Evolutionary conservation across 2,113 vertebrate species (phyloP), one percentile per base, ranked within the genome.

Genomic region (Lipotes vexillifer): DNA sequence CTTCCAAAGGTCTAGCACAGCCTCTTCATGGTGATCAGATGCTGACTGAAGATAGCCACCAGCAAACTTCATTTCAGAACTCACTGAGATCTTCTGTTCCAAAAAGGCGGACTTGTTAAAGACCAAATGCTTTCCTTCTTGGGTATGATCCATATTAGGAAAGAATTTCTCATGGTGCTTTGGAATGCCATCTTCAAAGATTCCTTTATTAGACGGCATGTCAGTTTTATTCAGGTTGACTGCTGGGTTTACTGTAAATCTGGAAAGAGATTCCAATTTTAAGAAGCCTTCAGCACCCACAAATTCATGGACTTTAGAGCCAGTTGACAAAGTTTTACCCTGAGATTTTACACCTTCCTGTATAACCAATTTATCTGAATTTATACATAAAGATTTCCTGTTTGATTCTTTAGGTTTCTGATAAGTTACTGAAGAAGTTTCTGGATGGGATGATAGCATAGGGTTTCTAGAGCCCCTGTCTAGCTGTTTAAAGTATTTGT

Each of bases 181-280:
- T 98, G 98, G 98, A 98, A 99, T 99, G 88, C 99, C 99, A 97
- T 99, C 98, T 98, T 99, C 99, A 65, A 99, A 99, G 82, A 98
- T 98, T 95, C 98, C 88, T 96, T 97, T 97, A 68, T 98, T 97
- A 82, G 94, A 92, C 89, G 36, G 94, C 94, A 55, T 97, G 96
- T 95, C 84, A 52, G 55, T 85, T 97, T 80, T 97, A 89, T 57
- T 97, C 2, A 8, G 49, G 66, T 94, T 93, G 65, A 36, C 0
- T 49, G 84, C 97, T 98, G 98, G 97, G 71, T 96, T 96, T 93
- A 83, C 96, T 98, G 82, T 69, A 96, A 95, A 46, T 90, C 87
- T 97, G 41, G 85, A 85, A 94, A 96, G 90, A 75, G 65, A 86
- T 77, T 97, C 95, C 96, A 93, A 94, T 83, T 68, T 87, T 87